Evolutionary conservation across 2,888 invertebrate species (phyloP).

Genomic region (Brachynemurus nebulosus): DNA sequence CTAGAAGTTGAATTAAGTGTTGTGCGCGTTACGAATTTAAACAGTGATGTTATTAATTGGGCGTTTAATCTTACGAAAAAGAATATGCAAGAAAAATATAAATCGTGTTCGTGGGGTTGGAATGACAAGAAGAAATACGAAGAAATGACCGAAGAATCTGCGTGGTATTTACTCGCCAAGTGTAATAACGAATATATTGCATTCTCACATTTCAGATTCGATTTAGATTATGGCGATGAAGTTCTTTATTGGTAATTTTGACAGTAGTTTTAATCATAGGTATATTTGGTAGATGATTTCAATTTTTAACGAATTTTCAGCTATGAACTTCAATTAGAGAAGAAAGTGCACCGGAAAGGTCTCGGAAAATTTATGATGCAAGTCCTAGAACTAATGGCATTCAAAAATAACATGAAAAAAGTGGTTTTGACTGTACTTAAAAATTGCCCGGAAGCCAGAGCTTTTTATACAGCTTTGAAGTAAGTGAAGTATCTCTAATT

Average conservation of each 20-base stretch:
- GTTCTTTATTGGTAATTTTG: constrained; percentile 67
- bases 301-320: constrained; percentile 36
- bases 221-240: constrained; percentile 61
- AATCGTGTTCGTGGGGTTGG: constrained; percentile 73
- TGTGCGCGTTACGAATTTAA: constrained; percentile 40
- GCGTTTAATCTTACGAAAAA: constrained; percentile 58
- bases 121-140: constrained; percentile 54
- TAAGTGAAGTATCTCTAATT: no score
- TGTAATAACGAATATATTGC: constrained; percentile 42
- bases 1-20: constrained; percentile 45
- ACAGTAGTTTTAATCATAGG: no score
- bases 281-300: no score
- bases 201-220: constrained; percentile 73
- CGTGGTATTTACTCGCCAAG: constrained; percentile 58
- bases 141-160: constrained; percentile 57
- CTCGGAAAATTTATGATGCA: constrained; percentile 72
- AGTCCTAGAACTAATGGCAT: constrained; percentile 61
- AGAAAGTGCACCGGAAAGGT: constrained; percentile 56
- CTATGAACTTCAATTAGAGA: constrained; percentile 77
- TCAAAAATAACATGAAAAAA: constrained; percentile 59
- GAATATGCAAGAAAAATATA: constrained; percentile 64
- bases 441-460: constrained; percentile 53
- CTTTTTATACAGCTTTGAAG: constrained; percentile 68
- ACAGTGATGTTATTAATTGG: constrained; percentile 46
- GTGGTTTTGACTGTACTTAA: constrained; percentile 73